Conservation (phyloP, 1,140 invertebrate genomes). For the Monomorium pharaonis region DNA sequence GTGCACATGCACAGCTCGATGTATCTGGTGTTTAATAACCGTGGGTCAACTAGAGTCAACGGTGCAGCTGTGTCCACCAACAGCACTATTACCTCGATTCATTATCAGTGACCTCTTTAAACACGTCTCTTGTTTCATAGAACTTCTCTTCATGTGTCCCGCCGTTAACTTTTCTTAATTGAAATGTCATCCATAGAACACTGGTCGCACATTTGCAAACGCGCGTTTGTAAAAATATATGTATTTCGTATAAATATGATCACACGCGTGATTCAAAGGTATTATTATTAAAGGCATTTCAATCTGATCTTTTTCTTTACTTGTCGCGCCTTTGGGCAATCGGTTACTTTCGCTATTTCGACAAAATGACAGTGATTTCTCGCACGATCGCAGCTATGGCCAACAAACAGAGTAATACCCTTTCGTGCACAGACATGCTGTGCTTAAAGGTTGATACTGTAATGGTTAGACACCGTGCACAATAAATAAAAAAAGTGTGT, state of each 20-base stretch:
- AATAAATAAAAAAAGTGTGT: slow-evolving; percentile 35
- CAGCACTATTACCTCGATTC: slow-evolving; percentile 68
- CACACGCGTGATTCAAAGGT: neutral
- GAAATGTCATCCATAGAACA: slow-evolving; percentile 52
- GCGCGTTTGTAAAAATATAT: neutral
- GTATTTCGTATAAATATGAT: neutral
- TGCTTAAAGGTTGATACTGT: slow-evolving; percentile 31
- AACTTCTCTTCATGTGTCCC: neutral
- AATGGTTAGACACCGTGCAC: neutral
- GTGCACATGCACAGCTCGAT: neutral
- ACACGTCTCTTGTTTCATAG: slow-evolving; percentile 40
- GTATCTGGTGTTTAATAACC: slow-evolving; percentile 72
- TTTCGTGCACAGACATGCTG: neutral
- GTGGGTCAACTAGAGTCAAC: slow-evolving; percentile 75
- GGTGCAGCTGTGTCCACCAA: slow-evolving; percentile 66
- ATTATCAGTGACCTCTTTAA: slow-evolving; percentile 66
- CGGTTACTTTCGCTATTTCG: neutral
- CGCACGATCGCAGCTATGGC: neutral
- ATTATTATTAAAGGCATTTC: neutral
- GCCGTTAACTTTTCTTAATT: slow-evolving; percentile 70
- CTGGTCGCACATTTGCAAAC: neutral
- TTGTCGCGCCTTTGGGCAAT: neutral
- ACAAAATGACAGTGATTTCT: slow-evolving; percentile 27
- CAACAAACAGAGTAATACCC: neutral
- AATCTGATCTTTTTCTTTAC: neutral